phyloP scores from a whole-genome alignment of 2,888 invertebrate species.

The Tillus elongatus region DNA sequence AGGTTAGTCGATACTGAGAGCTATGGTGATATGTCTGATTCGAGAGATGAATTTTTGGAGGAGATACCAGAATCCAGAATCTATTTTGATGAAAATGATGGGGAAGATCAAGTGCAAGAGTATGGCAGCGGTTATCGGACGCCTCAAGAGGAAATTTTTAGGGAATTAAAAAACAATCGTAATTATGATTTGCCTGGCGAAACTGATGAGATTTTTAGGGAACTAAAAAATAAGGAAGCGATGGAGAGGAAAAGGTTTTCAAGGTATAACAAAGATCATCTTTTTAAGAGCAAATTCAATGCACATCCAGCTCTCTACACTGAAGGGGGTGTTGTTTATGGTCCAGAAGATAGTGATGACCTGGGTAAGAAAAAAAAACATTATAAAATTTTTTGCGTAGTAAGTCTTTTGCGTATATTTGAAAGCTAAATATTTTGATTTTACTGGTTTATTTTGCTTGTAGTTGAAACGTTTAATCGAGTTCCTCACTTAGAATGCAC shows the following conservation, averaged over 20 bases:
- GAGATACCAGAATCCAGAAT: conserved; percentile 47
- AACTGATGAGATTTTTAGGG: conserved; percentile 18
- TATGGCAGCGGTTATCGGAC: conserved; percentile 33
- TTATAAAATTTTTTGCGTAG: too few species aligned
- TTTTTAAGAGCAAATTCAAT: conserved; percentile 16
- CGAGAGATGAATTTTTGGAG: conserved; percentile 25
- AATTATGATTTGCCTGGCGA: conserved; percentile 12
- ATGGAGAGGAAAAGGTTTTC: conserved; percentile 11
- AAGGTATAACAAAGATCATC: conserved; percentile 16
- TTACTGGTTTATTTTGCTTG: too few species aligned
- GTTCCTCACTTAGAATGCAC: too few species aligned
- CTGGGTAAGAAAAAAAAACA: too few species aligned
- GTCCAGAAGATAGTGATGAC: too few species aligned
- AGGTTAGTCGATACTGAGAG: too few species aligned
- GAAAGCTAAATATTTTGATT: too few species aligned
- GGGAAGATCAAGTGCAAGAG: conserved; percentile 33
- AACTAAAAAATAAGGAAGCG: conserved; percentile 16
- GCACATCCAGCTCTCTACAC: conserved; percentile 45
- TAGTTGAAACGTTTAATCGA: too few species aligned
- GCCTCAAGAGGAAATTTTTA: conserved; percentile 27
- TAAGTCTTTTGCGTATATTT: too few species aligned
- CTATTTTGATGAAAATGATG: conserved; percentile 48
- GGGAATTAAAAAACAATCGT: conserved; percentile 28
- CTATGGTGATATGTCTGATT: too few species aligned
- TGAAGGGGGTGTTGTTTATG: conserved; percentile 52